A percentile compares a stretch with the other conserved stretches of the same genome.
These are phyloP conservation scores for Tenebrio molitor DNA, from an alignment of 1,140 invertebrate genomes.

Conservation along the genomic window DNA sequence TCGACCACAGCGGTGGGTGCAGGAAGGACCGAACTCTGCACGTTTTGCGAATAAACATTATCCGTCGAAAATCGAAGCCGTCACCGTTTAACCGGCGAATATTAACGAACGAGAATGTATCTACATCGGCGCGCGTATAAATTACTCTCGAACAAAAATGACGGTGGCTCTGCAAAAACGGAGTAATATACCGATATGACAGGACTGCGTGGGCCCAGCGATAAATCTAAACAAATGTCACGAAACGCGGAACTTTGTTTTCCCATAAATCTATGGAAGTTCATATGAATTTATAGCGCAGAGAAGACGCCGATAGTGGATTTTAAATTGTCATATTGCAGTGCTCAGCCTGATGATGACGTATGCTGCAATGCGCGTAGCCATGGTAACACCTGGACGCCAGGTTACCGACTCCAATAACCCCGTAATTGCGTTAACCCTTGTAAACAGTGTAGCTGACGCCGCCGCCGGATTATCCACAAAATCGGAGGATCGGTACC, in stretches of 20 bases:
- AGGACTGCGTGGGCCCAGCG: slow-evolving; percentile 32
- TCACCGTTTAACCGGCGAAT: not conserved
- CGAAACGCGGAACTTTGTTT: slow-evolving; percentile 45
- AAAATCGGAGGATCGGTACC: too few relatives aligned
- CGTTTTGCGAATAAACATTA: slow-evolving; percentile 2
- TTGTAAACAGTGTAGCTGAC: slow-evolving; percentile 37
- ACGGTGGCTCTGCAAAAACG: slow-evolving; percentile 25
- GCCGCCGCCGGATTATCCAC: slow-evolving; percentile 5
- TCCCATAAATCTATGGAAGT: slow-evolving; percentile 44
- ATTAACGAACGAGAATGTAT: slow-evolving; percentile 38
- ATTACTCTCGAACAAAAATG: slow-evolving; percentile 44
- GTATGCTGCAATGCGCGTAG: slow-evolving; percentile 46
- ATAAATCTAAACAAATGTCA: slow-evolving; percentile 49
- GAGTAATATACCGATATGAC: slow-evolving; percentile 43
- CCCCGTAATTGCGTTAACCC: slow-evolving; percentile 36
- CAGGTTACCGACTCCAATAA: slow-evolving; percentile 35
- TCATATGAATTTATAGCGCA: slow-evolving; percentile 47
- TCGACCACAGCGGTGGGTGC: too few relatives aligned
- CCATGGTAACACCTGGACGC: slow-evolving; percentile 43
- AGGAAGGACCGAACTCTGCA: too few relatives aligned
- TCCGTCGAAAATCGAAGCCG: not conserved
- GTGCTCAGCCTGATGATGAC: slow-evolving; percentile 45
- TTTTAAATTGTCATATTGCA: slow-evolving; percentile 49
- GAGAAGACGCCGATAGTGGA: slow-evolving; percentile 46
- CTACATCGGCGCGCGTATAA: slow-evolving; percentile 35